Percentiles rank a stretch among this genome's conserved stretches.
phyloP scores from a whole-genome alignment of 1,140 invertebrate genomes.

The Drosophila sechellia region DNA sequence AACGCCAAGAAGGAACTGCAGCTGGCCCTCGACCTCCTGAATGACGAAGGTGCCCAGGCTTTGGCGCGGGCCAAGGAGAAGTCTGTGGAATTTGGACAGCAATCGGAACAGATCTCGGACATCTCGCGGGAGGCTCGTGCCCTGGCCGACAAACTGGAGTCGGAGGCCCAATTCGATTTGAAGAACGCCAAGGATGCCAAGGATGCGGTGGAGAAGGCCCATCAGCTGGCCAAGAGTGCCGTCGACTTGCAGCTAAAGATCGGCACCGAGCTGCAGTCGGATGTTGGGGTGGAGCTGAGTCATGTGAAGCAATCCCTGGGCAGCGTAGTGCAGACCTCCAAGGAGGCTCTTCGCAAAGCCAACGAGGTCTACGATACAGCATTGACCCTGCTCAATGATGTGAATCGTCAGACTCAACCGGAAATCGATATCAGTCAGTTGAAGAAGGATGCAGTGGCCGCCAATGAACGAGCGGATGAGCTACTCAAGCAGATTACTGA shows the following conservation, averaged over 20 bases:
- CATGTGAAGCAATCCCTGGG: slow-evolving; percentile 88
- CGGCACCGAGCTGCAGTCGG: slow-evolving; percentile 88
- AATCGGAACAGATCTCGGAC: slow-evolving; percentile 95
- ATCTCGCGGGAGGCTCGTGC: slow-evolving; percentile 94
- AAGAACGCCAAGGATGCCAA: slow-evolving; percentile 91
- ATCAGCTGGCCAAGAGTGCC: slow-evolving; percentile 92
- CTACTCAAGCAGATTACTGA: slow-evolving; percentile 68
- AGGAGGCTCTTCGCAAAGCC: slow-evolving; percentile 90
- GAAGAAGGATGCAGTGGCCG: slow-evolving; percentile 87
- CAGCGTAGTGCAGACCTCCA: slow-evolving; percentile 88
- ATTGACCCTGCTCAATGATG: slow-evolving; percentile 90
- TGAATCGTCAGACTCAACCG: slow-evolving; percentile 90
- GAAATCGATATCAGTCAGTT: slow-evolving; percentile 89
- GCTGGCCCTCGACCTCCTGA: slow-evolving; percentile 90
- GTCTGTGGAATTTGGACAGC: slow-evolving; percentile 94
- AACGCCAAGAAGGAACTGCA: slow-evolving; percentile 90
- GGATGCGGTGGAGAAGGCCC: slow-evolving; percentile 92
- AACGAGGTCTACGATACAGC: slow-evolving; percentile 92
- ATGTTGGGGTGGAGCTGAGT: slow-evolving; percentile 86
- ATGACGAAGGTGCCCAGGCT: slow-evolving; percentile 91
- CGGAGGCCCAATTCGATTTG: slow-evolving; percentile 91
- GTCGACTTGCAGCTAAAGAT: slow-evolving; percentile 92
- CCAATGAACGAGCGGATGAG: slow-evolving; percentile 85
- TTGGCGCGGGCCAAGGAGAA: slow-evolving; percentile 92
- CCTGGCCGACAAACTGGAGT: slow-evolving; percentile 90